Conservation (phyloP, 2,888 invertebrate species). For the Thereva nobilitata region DNA sequence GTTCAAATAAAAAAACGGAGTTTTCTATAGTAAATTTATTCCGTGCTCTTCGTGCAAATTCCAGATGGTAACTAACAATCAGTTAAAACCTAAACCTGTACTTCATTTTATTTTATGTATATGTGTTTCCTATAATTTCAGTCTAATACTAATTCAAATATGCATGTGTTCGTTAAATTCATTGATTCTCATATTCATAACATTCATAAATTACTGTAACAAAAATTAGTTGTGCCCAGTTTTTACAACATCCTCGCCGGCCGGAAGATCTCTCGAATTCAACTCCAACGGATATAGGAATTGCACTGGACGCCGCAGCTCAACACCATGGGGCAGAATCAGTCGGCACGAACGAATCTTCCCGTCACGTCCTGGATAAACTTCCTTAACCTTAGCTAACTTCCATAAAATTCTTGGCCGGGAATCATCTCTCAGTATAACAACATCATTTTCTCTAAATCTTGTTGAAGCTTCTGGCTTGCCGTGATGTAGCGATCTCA, state of each 20-base stretch:
- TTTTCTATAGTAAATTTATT: too few relatives aligned
- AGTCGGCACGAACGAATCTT: background rate
- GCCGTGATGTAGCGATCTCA: background rate
- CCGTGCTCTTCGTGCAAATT: too few relatives aligned
- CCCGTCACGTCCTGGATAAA: constrained; percentile 5
- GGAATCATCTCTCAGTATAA: background rate
- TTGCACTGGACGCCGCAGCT: background rate
- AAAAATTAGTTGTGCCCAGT: background rate
- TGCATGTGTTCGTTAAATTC: too few relatives aligned
- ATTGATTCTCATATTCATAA: too few relatives aligned
- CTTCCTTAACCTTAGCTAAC: background rate
- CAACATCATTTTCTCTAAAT: constrained; percentile 1
- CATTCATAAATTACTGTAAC: too few relatives aligned
- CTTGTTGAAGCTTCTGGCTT: background rate
- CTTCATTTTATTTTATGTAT: too few relatives aligned
- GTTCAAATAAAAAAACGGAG: too few relatives aligned
- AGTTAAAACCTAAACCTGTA: too few relatives aligned
- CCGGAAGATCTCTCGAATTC: background rate
- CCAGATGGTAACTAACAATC: too few relatives aligned
- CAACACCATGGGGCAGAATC: background rate
- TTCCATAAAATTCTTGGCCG: constrained; percentile 1
- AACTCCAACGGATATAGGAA: constrained; percentile 2
- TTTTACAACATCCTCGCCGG: constrained; percentile 3
- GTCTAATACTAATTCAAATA: too few relatives aligned
- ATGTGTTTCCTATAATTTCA: too few relatives aligned